Base-by-base conservation (phyloP, 2,797 vertebrate species). In the Australoheros facetus region DNA sequence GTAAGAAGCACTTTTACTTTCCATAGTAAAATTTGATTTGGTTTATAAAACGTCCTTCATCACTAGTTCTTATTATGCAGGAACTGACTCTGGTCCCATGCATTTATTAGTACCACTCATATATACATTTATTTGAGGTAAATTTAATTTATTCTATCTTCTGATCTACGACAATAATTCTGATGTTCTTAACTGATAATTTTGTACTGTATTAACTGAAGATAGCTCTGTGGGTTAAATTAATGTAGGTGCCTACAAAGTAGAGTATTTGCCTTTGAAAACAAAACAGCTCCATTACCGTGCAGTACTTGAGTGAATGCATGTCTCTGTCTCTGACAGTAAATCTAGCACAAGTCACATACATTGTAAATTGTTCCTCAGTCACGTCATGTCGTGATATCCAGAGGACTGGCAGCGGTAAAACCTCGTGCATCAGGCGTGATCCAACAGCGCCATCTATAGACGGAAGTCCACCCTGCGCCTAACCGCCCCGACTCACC, bases 391-490 rank as follows among this genome's bases (percentile, higher is more conserved):
- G 10, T 39, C 56, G 48, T 48, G 54, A 9, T 26, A 21, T 12
- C 26, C 42, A 69, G 14, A 16, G 14, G 42, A 16, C 14, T 17
- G 48, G 48, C 42, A 16, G 14, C 14, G 48, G 42, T 69, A 34
- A 51, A 30, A 14, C 13, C 4, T 26, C 57, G 17, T 37, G 6
- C 19, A 17, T 74, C 62, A 83, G 56, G 56, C n/a, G 71, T 57
- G 83, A 81, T 93, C 48, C 78, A 71, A 89, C 12, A 91, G 92
- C 91, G 54, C 92, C 93, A 93, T 89, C 94, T 94, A 87, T 71
- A 17, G 93, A 16, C 60, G 17, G 28, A 56, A 10, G 1, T 4
- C 1, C 4, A 53, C 16, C 1, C n/a, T 82, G 80, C 88, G 3
- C 19, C 76, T 13, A 1, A n/a, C 80, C 82, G 56, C 79, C 76